A percentile compares a stretch with the other conserved stretches of the same genome.
Evolutionary conservation across 1,140 invertebrate genomes (phyloP).

Genomic region (Drosophila virilis): DNA sequence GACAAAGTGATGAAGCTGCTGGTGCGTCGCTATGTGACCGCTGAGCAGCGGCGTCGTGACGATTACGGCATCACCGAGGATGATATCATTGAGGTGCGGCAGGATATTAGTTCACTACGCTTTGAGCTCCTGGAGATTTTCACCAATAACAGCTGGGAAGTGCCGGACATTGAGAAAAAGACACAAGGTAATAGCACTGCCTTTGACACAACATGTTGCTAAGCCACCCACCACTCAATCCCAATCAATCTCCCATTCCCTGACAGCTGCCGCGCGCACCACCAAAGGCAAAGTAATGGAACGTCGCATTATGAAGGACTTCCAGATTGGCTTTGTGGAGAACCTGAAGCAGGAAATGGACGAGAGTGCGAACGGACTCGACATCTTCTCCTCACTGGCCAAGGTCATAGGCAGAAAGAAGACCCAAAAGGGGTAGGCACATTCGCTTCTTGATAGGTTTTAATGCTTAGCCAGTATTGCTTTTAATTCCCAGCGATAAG

Average conservation of each 20-base stretch:
- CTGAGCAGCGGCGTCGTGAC: slow-evolving; percentile 92
- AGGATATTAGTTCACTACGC: slow-evolving; percentile 94
- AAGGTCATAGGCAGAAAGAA: slow-evolving; percentile 89
- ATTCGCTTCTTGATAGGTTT: background rate
- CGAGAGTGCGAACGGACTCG: slow-evolving; percentile 88
- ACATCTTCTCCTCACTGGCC: slow-evolving; percentile 92
- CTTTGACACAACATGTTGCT: slow-evolving; percentile 21
- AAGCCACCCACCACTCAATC: background rate
- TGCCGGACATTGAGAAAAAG: slow-evolving; percentile 88
- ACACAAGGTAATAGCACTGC: slow-evolving; percentile 85
- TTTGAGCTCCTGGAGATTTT: slow-evolving; percentile 96
- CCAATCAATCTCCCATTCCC: background rate
- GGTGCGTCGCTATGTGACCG: slow-evolving; percentile 92
- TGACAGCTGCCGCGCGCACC: slow-evolving; percentile 87
- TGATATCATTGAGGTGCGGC: slow-evolving; percentile 97
- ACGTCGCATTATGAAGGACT: slow-evolving; percentile 93
- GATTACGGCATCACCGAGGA: slow-evolving; percentile 96
- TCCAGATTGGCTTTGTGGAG: slow-evolving; percentile 94
- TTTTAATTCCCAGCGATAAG: slow-evolving; percentile 85
- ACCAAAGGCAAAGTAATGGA: slow-evolving; percentile 94
- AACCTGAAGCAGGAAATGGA: slow-evolving; percentile 91
- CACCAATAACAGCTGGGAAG: slow-evolving; percentile 91
- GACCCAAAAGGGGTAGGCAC: slow-evolving; percentile 85
- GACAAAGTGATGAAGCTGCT: slow-evolving; percentile 91
- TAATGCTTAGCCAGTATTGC: background rate